Evolutionary conservation across 1,140 invertebrate species (phyloP), one percentile per base, ranked within the genome.

Genomic region (Ditylenchus dipsaci): DNA sequence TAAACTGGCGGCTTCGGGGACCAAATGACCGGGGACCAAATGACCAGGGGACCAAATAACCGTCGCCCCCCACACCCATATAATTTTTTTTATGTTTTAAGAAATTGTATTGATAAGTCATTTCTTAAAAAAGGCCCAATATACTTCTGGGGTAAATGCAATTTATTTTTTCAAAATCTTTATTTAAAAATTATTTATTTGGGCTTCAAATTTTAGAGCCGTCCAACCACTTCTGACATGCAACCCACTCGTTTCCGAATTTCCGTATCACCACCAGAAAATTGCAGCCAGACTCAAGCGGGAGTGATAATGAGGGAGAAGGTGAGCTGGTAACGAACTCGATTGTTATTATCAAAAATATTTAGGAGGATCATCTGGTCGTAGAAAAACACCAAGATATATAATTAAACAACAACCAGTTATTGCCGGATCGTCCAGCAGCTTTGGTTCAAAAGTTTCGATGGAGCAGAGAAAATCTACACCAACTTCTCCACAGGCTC

Each of bases 351-450:
- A 38, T 1, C 21, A 8, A 30, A 63, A 63, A 27, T 47, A 47
- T 27, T 38, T 23, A 38, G 23, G 42, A 63, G 60, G 21, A 15
- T 47, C 1, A 38, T 38, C 1, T 30, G 15, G 21, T 5, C 42
- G 29, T 15, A 21, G 33, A 67, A 15, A 26, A 43, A 67, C 67
- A 69, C 71, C 59, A 21, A 65, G 76, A n/a, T 74, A 57, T 13
- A 42, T 76, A 13, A 79, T 76, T 26, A 76, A 76, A 29, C 75
- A 76, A 62, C 75, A 78, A 21, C 38, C 49, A 21, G 49, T 76
- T 17, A 26, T 76, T 38, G 67, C 75, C 19, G 75, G 75, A 13
- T 78, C 75, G 8, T 69, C 76, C 43, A 43, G 66, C 63, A 65
- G 62, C 19, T 65, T 65, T 64, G 42, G 62, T n/a, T 61, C 59